These are phyloP conservation scores for Heliconius himera DNA, from an alignment of 1,140 invertebrate species.

Conservation along the genomic window DNA sequence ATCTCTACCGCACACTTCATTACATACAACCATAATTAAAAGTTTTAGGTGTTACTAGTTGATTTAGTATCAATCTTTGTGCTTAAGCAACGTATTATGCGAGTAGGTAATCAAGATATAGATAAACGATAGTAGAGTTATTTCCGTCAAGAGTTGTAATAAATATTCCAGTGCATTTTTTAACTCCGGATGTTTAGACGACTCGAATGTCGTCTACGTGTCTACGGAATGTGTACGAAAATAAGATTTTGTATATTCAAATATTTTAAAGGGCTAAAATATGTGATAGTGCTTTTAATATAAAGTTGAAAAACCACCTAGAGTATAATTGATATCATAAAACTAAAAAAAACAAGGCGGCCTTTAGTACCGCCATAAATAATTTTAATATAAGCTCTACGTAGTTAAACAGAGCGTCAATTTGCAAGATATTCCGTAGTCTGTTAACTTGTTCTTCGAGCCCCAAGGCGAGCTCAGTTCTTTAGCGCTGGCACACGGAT, in stretches of 20 bases:
- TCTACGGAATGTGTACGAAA: conserved; percentile 17
- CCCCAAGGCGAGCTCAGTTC: conserved; percentile 39
- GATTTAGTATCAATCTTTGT: conserved; percentile 9
- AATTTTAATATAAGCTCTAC: conserved; percentile 43
- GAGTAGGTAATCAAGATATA: background rate
- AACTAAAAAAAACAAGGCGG: conserved; percentile 26
- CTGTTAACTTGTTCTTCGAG: conserved; percentile 41
- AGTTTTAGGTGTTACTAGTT: conserved; percentile 20
- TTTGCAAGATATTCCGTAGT: conserved; percentile 40
- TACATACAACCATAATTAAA: conserved; percentile 48
- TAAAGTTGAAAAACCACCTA: conserved; percentile 1
- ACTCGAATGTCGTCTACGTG: conserved; percentile 4
- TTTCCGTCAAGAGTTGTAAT: background rate
- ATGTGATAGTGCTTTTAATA: background rate
- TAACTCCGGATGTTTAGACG: conserved; percentile 9
- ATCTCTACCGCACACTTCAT: conserved; percentile 53
- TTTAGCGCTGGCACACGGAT: conserved; percentile 27
- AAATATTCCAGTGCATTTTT: background rate
- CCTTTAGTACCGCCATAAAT: conserved; percentile 38
- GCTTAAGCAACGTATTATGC: background rate
- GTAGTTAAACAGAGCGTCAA: conserved; percentile 45
- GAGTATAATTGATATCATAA: conserved; percentile 28
- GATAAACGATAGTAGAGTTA: background rate
- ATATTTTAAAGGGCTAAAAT: conserved; percentile 8
- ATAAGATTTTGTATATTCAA: background rate